Base-by-base conservation (phyloP, 2,888 invertebrate species). In the Choristoneura rosaceana region DNA sequence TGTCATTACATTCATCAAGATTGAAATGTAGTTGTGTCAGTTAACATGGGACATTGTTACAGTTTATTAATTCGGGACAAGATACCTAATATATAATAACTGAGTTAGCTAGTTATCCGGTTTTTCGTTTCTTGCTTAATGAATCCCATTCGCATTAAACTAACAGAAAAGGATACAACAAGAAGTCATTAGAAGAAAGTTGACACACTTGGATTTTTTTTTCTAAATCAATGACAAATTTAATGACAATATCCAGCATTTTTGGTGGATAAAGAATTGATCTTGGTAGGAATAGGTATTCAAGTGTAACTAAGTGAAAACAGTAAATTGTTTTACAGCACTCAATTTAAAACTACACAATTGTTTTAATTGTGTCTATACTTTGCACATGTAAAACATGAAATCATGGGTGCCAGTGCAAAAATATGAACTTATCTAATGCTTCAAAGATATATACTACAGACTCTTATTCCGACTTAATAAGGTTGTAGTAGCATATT, bases 161-260 rank as follows among this genome's bases (percentile, higher is more conserved):
- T 17, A 17, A 9, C 17, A 8, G 3, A 55, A 55, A 25, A 55
- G 25, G 25, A 52, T 55, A 25, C 5, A 25, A 4, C 25, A 9
- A 52, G 55, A 12, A 25, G 17, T 25, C 25, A 55, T 25, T 2
- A 25, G 25, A 55, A 17, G 25, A 12, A 12, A 5, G 15, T 4
- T 55, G 55, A 7, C 50, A 17, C 25, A 12, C 55, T 12, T 17
- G 15, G 9, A 10, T 55, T 55, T 55, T 10, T 55, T 55, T 52
- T 52, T 55, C 55, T 55, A 25, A 55, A 55, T 25, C 25, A 1
- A 25, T 25, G 25, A 25, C 25, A 55, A 55, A 61, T 61, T 61
- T 41, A 3, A 50, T 60, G 70, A 70, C 65, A 70, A 65, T 65
- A 65, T 70, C 60, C 60, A 60, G 65, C 59, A 52, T n/a, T 70